Percentiles rank a stretch among this genome's conserved stretches.
Conservation (phyloP, 1,140 invertebrate species). For the Melanaphis sacchari region DNA sequence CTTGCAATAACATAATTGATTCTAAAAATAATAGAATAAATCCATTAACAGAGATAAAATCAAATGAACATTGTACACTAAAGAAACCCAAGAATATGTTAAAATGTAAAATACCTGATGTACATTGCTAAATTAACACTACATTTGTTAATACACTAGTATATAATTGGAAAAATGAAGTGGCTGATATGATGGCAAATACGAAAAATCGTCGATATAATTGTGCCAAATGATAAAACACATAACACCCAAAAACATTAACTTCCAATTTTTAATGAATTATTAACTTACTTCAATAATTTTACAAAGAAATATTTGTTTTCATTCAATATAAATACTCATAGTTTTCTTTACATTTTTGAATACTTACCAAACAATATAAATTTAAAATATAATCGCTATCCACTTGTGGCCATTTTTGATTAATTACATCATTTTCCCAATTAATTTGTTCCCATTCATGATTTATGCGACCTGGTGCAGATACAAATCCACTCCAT, state of each 20-base stretch:
- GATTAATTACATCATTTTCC: conserved; percentile 72
- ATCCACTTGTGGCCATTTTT: conserved; percentile 85
- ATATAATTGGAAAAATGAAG: neutral
- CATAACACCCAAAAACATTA: neutral
- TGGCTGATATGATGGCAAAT: neutral
- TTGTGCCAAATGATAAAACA: neutral
- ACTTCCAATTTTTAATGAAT: neutral
- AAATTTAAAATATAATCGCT: conserved; percentile 66
- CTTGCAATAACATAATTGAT: neutral
- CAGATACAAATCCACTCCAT: conserved; percentile 79
- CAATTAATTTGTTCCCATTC: conserved; percentile 69
- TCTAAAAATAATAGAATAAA: neutral
- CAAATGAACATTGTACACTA: neutral
- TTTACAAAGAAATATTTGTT: neutral
- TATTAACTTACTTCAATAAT: neutral
- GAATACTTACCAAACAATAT: conserved; percentile 45
- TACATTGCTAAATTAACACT: neutral
- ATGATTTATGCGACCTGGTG: conserved; percentile 67
- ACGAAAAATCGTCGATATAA: neutral
- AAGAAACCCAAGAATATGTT: neutral
- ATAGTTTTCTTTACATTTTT: neutral
- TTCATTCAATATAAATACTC: neutral
- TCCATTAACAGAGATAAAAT: neutral
- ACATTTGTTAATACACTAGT: neutral
- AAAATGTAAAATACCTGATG: neutral